These are phyloP conservation scores for Osmerus mordax DNA, from an alignment of 2,113 vertebrate genomes.

Conservation along the genomic window DNA sequence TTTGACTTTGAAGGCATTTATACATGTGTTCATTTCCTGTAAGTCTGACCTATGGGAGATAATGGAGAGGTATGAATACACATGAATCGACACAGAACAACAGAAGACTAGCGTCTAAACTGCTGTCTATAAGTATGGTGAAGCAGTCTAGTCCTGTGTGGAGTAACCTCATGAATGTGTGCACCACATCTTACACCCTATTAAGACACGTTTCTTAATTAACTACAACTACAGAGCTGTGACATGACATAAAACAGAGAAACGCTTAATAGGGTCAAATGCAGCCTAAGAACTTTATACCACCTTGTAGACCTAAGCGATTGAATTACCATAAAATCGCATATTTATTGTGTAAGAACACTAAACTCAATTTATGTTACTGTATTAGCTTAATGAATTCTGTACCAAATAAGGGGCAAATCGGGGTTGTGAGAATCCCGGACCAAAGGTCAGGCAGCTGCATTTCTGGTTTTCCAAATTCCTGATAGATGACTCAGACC, in stretches of 20 bases:
- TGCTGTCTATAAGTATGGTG: too few species aligned
- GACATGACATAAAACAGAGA: too few species aligned
- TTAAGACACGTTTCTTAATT: too few species aligned
- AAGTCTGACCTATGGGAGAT: constrained; percentile 4
- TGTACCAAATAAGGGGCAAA: too few species aligned
- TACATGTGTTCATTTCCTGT: constrained; percentile 9
- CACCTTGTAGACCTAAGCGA: not conserved
- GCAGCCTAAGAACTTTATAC: constrained; percentile 24
- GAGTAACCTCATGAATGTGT: too few species aligned
- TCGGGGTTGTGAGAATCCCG: not conserved
- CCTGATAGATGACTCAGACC: not conserved
- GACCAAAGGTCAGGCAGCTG: not conserved
- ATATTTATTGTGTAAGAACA: too few species aligned
- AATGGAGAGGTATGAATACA: not conserved
- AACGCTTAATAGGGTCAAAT: not conserved
- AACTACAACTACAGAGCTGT: constrained; percentile 1
- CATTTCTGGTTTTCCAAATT: not conserved
- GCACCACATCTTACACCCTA: not conserved
- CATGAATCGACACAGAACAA: not conserved
- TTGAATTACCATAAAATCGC: too few species aligned
- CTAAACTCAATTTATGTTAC: too few species aligned
- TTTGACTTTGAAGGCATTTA: constrained; percentile 33
- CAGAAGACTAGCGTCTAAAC: constrained; percentile 1
- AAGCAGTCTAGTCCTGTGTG: too few species aligned
- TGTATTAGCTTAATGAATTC: too few species aligned